phyloP scores from a whole-genome alignment of 1,140 invertebrate genomes.

The Calephelis nemesis region DNA sequence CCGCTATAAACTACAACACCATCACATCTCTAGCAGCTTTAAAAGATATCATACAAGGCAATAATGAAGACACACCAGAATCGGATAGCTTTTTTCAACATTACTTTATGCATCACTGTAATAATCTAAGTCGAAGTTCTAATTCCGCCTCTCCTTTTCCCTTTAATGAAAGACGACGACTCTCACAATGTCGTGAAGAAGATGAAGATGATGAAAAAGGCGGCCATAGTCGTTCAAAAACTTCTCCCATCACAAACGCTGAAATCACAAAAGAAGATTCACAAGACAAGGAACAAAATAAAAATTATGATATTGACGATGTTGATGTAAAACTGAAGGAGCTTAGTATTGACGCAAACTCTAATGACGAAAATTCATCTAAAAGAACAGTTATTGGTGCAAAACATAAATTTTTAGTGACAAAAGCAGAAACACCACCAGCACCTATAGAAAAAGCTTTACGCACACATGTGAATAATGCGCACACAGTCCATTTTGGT shows the following conservation, averaged over 20 bases:
- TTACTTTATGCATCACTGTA: constrained; percentile 86
- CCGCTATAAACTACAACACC: constrained; percentile 85
- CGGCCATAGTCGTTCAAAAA: constrained; percentile 39
- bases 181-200: constrained; percentile 90
- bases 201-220: constrained; percentile 85
- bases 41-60: constrained; percentile 83
- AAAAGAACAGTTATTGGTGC: constrained; percentile 67
- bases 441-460: constrained; percentile 69
- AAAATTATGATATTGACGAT: constrained; percentile 9
- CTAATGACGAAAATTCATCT: constrained; percentile 39
- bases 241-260: constrained; percentile 28
- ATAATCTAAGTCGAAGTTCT: constrained; percentile 80
- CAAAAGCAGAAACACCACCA: constrained; percentile 47
- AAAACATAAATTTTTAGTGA: constrained; percentile 68
- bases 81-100: constrained; percentile 85
- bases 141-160: constrained; percentile 79
- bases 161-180: constrained; percentile 82
- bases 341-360: background rate
- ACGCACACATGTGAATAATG: constrained; percentile 79
- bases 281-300: constrained; percentile 8
- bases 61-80: constrained; percentile 81
- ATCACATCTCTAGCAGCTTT: constrained; percentile 83
- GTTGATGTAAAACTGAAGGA: constrained; percentile 6
- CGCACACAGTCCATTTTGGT: constrained; percentile 83
- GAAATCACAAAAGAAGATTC: constrained; percentile 21